Conservation (phyloP, 2,888 invertebrate species). For the Drosophila tanythrix region DNA sequence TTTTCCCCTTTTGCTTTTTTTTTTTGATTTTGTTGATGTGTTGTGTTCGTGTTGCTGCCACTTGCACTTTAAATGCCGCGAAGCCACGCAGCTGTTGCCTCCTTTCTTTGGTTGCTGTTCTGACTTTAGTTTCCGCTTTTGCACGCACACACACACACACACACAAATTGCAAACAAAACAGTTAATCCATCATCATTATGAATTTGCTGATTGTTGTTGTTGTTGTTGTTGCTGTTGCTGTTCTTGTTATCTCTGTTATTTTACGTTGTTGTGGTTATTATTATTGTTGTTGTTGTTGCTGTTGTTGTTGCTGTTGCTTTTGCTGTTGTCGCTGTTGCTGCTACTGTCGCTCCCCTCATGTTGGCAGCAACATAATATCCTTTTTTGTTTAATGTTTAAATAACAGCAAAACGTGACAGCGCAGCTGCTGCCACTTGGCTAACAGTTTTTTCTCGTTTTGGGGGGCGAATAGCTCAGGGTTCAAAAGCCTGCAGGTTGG, state of each 20-base stretch:
- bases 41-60: conserved; percentile 29
- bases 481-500: conserved; percentile 37
- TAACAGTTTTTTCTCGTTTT: conserved; percentile 13
- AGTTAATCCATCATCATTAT: conserved; percentile 79
- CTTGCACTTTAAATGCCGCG: conserved; percentile 31
- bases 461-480: conserved; percentile 14
- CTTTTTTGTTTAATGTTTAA: conserved; percentile 39
- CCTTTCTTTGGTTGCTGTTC: conserved; percentile 21
- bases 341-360: conserved; percentile 47
- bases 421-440: conserved; percentile 30
- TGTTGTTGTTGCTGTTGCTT: conserved; percentile 22
- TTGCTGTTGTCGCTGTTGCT: conserved; percentile 28
- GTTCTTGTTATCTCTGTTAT: conserved; percentile 31
- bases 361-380: conserved; percentile 55
- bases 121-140: conserved; percentile 48
- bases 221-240: conserved; percentile 39
- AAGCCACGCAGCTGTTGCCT: conserved; percentile 25
- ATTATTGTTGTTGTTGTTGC: conserved; percentile 25
- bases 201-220: conserved; percentile 56
- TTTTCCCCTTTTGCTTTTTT: conserved; percentile 5
- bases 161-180: conserved; percentile 52
- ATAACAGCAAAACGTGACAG: conserved; percentile 41
- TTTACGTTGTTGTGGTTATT: conserved; percentile 24
- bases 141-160: conserved; percentile 12
- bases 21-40: conserved; percentile 11